Evolutionary conservation across 2,888 invertebrate species (phyloP).

Genomic region (Agonopterix heracliana): DNA sequence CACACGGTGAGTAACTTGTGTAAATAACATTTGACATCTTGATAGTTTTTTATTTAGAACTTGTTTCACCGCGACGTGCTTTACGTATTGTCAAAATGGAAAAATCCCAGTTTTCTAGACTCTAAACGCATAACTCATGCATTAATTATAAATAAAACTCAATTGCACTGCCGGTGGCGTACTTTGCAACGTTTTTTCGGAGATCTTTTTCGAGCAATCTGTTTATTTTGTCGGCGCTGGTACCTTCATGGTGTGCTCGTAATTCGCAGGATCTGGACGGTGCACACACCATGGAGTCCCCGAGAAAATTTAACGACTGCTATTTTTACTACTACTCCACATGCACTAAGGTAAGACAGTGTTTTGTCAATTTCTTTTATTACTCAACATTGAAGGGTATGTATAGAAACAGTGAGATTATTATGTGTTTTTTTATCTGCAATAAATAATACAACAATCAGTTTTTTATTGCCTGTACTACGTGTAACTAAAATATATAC

Average conservation of each 20-base stretch:
- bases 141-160: constrained; percentile 26
- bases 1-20: constrained; percentile 54
- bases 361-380: neutral
- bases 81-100: constrained; percentile 62
- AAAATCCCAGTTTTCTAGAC: constrained; percentile 46
- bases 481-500: no score
- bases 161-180: constrained; percentile 19
- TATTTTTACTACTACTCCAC: constrained; percentile 93
- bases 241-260: constrained; percentile 27
- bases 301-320: constrained; percentile 88
- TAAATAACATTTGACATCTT: constrained; percentile 27
- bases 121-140: constrained; percentile 31
- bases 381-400: constrained; percentile 7
- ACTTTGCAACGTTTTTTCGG: constrained; percentile 24
- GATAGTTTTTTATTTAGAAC: constrained; percentile 43
- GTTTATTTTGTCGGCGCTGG: constrained; percentile 30
- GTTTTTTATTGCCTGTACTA: no score
- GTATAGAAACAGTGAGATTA: neutral
- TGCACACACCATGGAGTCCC: constrained; percentile 78
- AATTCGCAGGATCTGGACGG: constrained; percentile 55
- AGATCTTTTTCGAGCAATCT: constrained; percentile 21
- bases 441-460: no score
- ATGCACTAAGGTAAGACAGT: constrained; percentile 83
- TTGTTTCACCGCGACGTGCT: constrained; percentile 60
- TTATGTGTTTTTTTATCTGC: no score